phyloP scores from a whole-genome alignment of 2,888 invertebrate genomes.

The Pseudococcus viburni region DNA sequence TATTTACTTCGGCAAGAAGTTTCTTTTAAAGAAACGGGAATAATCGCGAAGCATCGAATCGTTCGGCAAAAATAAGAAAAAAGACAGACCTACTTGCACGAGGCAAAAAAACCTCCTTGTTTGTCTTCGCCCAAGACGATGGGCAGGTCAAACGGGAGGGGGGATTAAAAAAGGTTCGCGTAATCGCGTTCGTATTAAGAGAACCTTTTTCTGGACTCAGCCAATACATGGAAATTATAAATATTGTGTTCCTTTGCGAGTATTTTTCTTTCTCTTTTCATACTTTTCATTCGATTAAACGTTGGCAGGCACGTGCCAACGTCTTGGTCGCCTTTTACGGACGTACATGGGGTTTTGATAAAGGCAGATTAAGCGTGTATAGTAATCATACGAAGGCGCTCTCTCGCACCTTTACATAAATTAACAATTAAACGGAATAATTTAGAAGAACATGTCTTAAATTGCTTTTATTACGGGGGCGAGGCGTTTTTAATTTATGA shows the following conservation, averaged over 20 bases:
- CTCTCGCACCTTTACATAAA: constrained; percentile 48
- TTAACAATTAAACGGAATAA: constrained; percentile 60
- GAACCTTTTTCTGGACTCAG: neutral
- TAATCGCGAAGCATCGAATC: constrained; percentile 47
- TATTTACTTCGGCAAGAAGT: constrained; percentile 60
- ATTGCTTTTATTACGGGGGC: constrained; percentile 57
- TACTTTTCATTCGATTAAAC: neutral
- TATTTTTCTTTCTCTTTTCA: neutral
- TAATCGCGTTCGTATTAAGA: constrained; percentile 21
- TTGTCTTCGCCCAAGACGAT: neutral
- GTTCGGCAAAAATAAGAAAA: neutral
- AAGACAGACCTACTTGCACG: neutral
- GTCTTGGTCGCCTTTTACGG: neutral
- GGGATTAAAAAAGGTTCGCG: neutral
- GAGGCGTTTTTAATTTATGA: constrained; percentile 60
- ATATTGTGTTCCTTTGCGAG: neutral
- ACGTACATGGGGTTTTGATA: neutral
- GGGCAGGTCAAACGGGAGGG: neutral
- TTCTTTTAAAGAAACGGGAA: constrained; percentile 53
- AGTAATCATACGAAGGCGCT: neutral
- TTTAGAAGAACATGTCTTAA: constrained; percentile 59
- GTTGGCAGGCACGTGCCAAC: neutral
- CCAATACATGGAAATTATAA: neutral
- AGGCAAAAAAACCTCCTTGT: neutral
- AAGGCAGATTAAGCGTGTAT: neutral